Evolutionary conservation across 2,113 vertebrate species (phyloP).

Genomic region (Pterophyllum scalare): DNA sequence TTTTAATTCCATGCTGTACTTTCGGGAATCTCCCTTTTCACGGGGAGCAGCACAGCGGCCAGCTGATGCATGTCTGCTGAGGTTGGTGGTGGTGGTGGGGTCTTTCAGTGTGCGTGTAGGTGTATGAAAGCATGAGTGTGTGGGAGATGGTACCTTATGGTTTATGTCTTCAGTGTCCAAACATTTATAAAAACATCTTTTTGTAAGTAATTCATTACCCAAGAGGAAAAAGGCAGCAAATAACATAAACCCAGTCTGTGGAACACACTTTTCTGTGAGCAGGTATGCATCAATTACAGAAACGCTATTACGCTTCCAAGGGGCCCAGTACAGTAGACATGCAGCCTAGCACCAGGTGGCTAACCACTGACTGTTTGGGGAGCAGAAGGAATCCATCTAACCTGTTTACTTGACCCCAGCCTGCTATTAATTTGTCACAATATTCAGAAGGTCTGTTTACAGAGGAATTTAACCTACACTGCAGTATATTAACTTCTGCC

Average conservation of each 20-base stretch:
- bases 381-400: constrained; percentile 36
- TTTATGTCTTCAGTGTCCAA: neutral
- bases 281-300: constrained; percentile 3
- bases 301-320: neutral
- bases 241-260: neutral
- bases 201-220: neutral
- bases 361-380: constrained; percentile 22
- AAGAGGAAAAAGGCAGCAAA: neutral
- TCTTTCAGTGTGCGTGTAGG: neutral
- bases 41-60: neutral
- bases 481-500: constrained; percentile 20
- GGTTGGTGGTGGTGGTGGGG: neutral
- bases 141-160: neutral
- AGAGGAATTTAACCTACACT: constrained; percentile 35
- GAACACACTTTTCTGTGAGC: neutral
- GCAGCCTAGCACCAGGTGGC: constrained; percentile 41
- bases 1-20: constrained; percentile 47
- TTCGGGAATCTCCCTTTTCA: constrained; percentile 52
- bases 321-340: neutral
- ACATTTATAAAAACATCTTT: constrained; percentile 10
- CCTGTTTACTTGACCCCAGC: constrained; percentile 55
- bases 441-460: constrained; percentile 42
- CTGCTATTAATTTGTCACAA: constrained; percentile 33
- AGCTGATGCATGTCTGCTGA: constrained; percentile 19
- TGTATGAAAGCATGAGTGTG: neutral